A percentile compares a stretch with the other conserved stretches of the same genome.
These are phyloP conservation scores for Channa maculata DNA, from an alignment of 2,113 vertebrate species.

Conservation along the genomic window DNA sequence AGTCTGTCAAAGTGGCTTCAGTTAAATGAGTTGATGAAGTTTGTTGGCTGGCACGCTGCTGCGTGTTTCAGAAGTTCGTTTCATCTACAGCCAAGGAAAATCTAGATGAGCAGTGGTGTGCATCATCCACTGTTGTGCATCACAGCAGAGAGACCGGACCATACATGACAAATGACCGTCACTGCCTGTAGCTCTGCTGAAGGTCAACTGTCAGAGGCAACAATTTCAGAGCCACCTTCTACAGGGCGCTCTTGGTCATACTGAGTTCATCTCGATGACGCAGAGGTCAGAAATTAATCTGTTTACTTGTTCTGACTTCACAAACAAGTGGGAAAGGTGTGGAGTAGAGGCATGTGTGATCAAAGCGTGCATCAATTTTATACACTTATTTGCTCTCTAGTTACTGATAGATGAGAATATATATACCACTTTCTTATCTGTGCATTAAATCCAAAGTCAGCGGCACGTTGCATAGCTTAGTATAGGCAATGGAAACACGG, in stretches of 20 bases:
- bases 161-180: slow-evolving; percentile 56
- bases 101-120: slow-evolving; percentile 33
- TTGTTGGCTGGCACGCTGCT: slow-evolving; percentile 22
- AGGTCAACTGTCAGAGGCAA: slow-evolving; percentile 63
- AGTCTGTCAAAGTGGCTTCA: slow-evolving; percentile 42
- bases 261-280: slow-evolving; percentile 22
- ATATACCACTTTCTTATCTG: background rate
- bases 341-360: background rate
- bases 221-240: slow-evolving; percentile 19
- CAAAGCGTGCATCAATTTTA: background rate
- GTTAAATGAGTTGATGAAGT: slow-evolving; percentile 37
- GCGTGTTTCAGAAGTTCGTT: slow-evolving; percentile 40
- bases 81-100: slow-evolving; percentile 64
- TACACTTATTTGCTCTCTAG: too few species aligned
- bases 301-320: slow-evolving; percentile 19
- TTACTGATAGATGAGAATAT: too few species aligned
- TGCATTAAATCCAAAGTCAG: background rate
- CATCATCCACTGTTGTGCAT: slow-evolving; percentile 26
- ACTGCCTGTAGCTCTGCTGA: slow-evolving; percentile 41
- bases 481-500: background rate
- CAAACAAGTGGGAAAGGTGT: background rate
- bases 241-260: slow-evolving; percentile 10
- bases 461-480: background rate
- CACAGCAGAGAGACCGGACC: slow-evolving; percentile 31
- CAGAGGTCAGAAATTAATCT: slow-evolving; percentile 12